Percentiles rank a stretch among this genome's conserved stretches.
Conservation (phyloP, 2,888 invertebrate genomes). For the Melanophora roralis region DNA sequence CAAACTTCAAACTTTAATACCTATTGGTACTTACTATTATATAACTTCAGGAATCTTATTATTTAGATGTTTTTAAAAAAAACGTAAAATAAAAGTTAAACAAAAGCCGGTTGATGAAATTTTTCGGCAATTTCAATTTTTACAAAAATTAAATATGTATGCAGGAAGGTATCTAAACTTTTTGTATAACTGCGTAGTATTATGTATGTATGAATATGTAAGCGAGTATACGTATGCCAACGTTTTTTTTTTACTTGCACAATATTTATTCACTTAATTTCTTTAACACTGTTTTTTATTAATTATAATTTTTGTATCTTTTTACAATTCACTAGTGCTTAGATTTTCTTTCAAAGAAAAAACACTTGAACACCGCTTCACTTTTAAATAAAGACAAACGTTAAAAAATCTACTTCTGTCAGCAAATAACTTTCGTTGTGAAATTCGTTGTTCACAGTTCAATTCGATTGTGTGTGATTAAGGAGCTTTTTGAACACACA, state of each 20-base stretch:
- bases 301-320: not conserved
- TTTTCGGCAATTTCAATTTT: constrained; percentile 24
- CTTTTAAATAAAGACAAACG: constrained; percentile 49
- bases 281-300: too few relatives aligned
- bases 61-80: not conserved
- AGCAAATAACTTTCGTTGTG: constrained; percentile 69
- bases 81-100: not conserved
- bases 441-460: constrained; percentile 67
- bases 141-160: too few relatives aligned
- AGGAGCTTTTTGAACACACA: constrained; percentile 10
- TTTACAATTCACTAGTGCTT: too few relatives aligned
- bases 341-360: constrained; percentile 16
- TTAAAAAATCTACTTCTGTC: constrained; percentile 66
- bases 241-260: constrained; percentile 6
- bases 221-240: constrained; percentile 10
- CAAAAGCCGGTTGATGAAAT: constrained; percentile 34
- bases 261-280: constrained; percentile 1
- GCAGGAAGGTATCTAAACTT: too few relatives aligned
- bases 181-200: constrained; percentile 24
- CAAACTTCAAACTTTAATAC: too few relatives aligned
- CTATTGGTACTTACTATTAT: constrained; percentile 57
- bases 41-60: not conserved
- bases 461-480: constrained; percentile 6
- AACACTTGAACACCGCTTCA: constrained; percentile 46
- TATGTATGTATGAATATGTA: too few relatives aligned